phyloP scores from a whole-genome alignment of 2,113 vertebrate genomes.

The Calidris pugnax region DNA sequence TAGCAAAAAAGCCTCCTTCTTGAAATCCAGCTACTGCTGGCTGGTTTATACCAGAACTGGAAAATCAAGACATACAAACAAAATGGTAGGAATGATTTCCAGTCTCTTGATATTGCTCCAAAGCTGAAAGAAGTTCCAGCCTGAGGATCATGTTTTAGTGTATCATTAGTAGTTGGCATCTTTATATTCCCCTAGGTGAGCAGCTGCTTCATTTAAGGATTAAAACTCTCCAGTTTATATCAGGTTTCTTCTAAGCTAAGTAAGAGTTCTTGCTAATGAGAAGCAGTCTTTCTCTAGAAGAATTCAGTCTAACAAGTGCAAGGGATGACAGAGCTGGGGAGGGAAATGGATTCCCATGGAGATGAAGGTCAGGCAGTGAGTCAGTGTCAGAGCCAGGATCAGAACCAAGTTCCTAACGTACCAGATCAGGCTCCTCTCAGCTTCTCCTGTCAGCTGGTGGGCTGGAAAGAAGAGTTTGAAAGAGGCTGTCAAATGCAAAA shows the following conservation, averaged over 20 bases:
- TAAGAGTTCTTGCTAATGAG: background rate
- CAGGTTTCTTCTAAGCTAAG: background rate
- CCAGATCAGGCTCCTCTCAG: background rate
- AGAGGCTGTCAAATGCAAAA: background rate
- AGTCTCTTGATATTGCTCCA: slow-evolving; percentile 14
- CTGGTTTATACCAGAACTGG: background rate
- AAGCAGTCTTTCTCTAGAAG: background rate
- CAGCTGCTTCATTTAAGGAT: background rate
- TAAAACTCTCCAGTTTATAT: background rate
- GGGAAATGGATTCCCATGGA: background rate
- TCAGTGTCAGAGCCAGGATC: background rate
- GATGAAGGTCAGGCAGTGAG: background rate
- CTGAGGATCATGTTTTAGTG: background rate
- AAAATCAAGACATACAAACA: slow-evolving; percentile 33
- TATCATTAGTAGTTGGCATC: background rate
- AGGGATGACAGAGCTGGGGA: background rate
- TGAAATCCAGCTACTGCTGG: slow-evolving; percentile 24
- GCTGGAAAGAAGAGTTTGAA: background rate
- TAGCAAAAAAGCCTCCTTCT: background rate
- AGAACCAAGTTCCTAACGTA: background rate
- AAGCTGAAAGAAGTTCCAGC: slow-evolving; percentile 15
- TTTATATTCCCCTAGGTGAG: slow-evolving; percentile 29
- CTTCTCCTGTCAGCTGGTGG: background rate
- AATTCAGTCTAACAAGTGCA: background rate
- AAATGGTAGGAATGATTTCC: slow-evolving; percentile 11